phyloP scores from a whole-genome alignment of 2,113 vertebrate species.

The Tachysurus vachellii region DNA sequence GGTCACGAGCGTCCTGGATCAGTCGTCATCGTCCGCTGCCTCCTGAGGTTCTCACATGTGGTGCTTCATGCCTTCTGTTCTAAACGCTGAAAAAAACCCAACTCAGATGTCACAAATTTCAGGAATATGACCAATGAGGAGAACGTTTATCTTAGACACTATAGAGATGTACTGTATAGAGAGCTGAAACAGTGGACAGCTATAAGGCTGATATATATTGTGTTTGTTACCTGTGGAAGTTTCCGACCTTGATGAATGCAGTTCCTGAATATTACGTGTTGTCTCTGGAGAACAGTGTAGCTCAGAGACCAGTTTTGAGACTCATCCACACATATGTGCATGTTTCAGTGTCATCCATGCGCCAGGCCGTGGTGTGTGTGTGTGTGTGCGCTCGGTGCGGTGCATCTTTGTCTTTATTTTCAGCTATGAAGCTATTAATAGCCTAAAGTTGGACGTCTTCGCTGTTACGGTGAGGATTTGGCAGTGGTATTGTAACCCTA shows the following conservation, averaged over 20 bases:
- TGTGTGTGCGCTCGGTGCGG: no score
- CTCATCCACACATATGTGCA: not conserved
- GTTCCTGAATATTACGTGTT: not conserved
- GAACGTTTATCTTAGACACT: not conserved
- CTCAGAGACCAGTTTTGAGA: not conserved
- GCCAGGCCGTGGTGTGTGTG: not conserved
- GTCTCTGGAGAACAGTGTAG: conserved; percentile 1
- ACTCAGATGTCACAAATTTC: not conserved
- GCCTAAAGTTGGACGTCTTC: not conserved
- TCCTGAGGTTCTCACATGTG: conserved; percentile 9
- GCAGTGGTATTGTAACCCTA: conserved; percentile 8
- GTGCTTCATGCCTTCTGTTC: not conserved
- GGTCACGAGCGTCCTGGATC: not conserved
- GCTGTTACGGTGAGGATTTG: conserved; percentile 4
- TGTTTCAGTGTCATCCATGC: not conserved
- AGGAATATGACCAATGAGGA: not conserved
- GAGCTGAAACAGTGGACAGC: not conserved
- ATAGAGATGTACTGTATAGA: not conserved
- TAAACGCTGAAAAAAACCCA: not conserved
- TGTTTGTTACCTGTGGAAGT: conserved; percentile 7
- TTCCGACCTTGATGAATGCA: not conserved
- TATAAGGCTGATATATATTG: not conserved
- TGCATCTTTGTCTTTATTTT: not conserved
- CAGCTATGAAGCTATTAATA: conserved; percentile 8
- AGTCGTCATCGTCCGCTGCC: not conserved